Base-by-base conservation (phyloP, 2,888 invertebrate genomes). In the Lasioglossum calceatum region DNA sequence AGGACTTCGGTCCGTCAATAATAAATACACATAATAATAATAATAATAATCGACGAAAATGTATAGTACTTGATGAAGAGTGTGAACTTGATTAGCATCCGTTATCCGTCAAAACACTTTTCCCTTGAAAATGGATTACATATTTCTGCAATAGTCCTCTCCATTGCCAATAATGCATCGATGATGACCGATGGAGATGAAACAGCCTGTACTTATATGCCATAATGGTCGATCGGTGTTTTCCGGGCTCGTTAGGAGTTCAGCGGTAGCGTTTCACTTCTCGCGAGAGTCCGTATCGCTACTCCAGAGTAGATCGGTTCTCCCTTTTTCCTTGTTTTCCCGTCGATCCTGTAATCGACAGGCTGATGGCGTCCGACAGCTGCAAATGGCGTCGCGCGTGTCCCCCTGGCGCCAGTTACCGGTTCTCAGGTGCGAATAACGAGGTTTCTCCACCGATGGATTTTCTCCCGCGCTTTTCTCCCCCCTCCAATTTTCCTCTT, bases 351-450 rank as follows among this genome's bases (percentile, higher is more conserved):
- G 27, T 86, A 86, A 86, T 78, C 67, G 39, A 47, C 47, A 64
- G 61, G 42, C 64, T 58, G 58, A 77, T 39, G 61, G 71, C 19
- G 39, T 32, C 54, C 54, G 70, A 67, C 71, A 19, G 27, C 44
- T 44, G 42, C 23, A 27, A 78, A 76, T 39, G 78, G 36, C 70
- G 74, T 27, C 4, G 12, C n/a, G 58, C 12, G 32, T n/a, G 71
- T 58, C 39, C 67, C 64, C 74, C 36, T 61, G 87, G 84, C 88
- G 84, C 88, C 87, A n/a, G 67, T 8, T 82, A 87, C 87, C 87
- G 77, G 84, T 87, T 87, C 14, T 71, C 39, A 23, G 61, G 47
- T 50, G 78, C 61, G 67, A 77, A 77, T 75, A 54, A 74, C 36
- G 44, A 47, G 50, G 42, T 61, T 72, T 76, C 27, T 14, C 27